Conservation (phyloP, 2,888 invertebrate genomes). For the Xanthorhoe spadicearia region DNA sequence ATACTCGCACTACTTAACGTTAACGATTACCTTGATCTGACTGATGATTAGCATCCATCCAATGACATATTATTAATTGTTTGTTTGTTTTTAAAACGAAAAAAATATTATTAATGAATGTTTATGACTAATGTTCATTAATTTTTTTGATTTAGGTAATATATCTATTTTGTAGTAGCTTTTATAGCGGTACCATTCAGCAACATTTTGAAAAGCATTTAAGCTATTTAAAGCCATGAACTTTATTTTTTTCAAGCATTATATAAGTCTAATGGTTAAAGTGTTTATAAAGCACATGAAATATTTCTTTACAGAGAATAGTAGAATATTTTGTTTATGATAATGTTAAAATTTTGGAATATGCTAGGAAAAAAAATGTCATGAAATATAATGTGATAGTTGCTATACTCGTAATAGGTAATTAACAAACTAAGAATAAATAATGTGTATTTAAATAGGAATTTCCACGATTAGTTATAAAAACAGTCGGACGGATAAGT, state of each 20-base stretch:
- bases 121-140: neutral
- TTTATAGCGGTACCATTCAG: neutral
- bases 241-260: no score
- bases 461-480: conserved; percentile 15
- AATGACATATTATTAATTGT: conserved; percentile 24
- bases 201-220: no score
- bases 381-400: neutral
- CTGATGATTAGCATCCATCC: conserved; percentile 34
- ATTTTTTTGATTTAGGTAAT: neutral
- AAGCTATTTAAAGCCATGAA: no score
- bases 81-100: no score
- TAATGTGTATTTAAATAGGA: conserved; percentile 1
- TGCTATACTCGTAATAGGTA: neutral
- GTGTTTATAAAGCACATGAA: no score
- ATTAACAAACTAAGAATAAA: neutral
- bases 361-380: neutral
- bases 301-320: no score
- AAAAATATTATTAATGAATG: conserved; percentile 8
- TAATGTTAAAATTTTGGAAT: no score
- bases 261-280: no score
- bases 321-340: no score
- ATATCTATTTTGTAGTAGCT: neutral
- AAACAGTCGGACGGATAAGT: conserved; percentile 8
- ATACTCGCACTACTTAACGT: conserved; percentile 12
- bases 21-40: conserved; percentile 62